Percentiles rank a stretch among this genome's conserved stretches.
These are phyloP conservation scores for Tenthredo amoena DNA, from an alignment of 2,888 invertebrate genomes.

Conservation along the genomic window DNA sequence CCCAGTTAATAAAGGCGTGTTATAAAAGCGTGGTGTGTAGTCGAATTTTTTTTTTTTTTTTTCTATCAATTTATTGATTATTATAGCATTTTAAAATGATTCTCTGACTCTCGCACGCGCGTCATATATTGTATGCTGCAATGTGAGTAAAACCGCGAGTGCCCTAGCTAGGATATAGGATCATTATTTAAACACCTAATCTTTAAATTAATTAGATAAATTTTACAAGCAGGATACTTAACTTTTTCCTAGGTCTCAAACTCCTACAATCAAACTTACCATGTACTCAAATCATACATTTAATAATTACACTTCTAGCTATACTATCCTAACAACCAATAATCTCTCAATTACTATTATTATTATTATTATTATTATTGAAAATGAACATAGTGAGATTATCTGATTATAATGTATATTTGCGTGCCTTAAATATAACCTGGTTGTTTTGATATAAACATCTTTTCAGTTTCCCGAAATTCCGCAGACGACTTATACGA, in stretches of 20 bases:
- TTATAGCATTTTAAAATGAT: not conserved
- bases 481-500: not conserved
- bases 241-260: not conserved
- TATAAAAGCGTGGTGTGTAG: not conserved
- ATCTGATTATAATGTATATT: conserved; percentile 58
- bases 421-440: conserved; percentile 65
- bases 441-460: conserved; percentile 13
- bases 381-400: conserved; percentile 53
- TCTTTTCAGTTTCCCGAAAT: conserved; percentile 13
- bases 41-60: not conserved
- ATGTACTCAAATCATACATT: not conserved
- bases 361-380: conserved; percentile 30
- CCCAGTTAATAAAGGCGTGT: not conserved
- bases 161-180: conserved; percentile 15
- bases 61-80: not conserved
- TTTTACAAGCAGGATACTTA: not conserved
- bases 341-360: not conserved
- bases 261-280: not conserved
- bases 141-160: not conserved
- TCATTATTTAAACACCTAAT: not conserved
- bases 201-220: not conserved
- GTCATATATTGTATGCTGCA: not conserved
- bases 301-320: not conserved
- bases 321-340: not conserved
- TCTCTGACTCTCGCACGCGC: not conserved